Evolutionary conservation across 2,888 invertebrate genomes (phyloP).

Genomic region (Melanotus villosus): DNA sequence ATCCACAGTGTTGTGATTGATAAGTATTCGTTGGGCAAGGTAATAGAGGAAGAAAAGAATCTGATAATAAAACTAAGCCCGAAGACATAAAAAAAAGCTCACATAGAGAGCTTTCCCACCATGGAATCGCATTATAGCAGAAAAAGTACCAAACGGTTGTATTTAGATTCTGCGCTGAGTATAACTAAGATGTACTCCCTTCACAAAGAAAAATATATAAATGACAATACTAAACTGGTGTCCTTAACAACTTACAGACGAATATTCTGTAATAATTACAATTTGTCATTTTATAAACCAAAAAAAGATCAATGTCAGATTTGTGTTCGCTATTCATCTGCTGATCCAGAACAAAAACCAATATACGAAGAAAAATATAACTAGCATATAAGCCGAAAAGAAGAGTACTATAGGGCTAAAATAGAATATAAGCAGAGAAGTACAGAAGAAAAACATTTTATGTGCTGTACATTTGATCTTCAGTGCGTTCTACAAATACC

Average conservation of each 20-base stretch:
- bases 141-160: too few relatives aligned
- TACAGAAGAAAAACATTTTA: constrained; percentile 1
- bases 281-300: background rate
- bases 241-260: background rate
- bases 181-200: too few relatives aligned
- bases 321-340: constrained; percentile 1
- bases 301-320: constrained; percentile 1
- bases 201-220: background rate
- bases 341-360: background rate
- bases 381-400: too few relatives aligned
- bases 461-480: constrained; percentile 6
- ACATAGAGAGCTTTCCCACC: too few relatives aligned
- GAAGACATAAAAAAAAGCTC: background rate
- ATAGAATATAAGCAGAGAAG: background rate
- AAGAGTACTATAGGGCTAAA: too few relatives aligned
- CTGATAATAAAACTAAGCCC: background rate
- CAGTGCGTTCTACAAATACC: background rate
- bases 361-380: background rate
- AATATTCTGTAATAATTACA: background rate
- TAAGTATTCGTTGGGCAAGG: background rate
- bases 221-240: too few relatives aligned
- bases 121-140: background rate
- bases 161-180: too few relatives aligned
- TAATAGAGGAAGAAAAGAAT: background rate
- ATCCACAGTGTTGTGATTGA: background rate